Percentiles rank a stretch among this genome's conserved stretches.
Conservation (phyloP, 2,888 invertebrate species). For the Scaptomyza parva region DNA sequence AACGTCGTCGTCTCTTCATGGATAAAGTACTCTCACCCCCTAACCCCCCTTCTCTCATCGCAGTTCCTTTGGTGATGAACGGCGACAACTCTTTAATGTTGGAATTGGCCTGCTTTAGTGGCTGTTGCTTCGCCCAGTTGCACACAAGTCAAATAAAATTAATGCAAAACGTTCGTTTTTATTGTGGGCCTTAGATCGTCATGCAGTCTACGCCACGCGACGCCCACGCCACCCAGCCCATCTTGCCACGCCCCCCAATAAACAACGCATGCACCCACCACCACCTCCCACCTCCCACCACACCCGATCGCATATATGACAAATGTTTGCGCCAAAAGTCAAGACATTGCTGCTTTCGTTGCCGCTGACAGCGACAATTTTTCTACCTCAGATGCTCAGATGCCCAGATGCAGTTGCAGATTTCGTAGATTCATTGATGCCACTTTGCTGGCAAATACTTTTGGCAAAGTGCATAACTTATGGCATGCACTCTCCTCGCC, state of each 20-base stretch:
- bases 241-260: constrained; percentile 46
- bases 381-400: constrained; percentile 48
- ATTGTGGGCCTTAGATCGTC: constrained; percentile 54
- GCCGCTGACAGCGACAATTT: constrained; percentile 71
- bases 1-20: constrained; percentile 14
- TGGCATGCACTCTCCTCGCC: constrained; percentile 19
- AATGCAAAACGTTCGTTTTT: constrained; percentile 36
- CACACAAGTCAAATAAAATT: constrained; percentile 68
- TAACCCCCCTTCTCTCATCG: background rate
- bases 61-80: background rate
- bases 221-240: constrained; percentile 59
- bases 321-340: constrained; percentile 55
- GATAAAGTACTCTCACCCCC: constrained; percentile 11
- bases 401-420: constrained; percentile 29
- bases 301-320: constrained; percentile 24
- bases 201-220: constrained; percentile 80
- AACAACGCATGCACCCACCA: constrained; percentile 2
- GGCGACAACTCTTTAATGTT: constrained; percentile 46
- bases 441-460: constrained; percentile 74
- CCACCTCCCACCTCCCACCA: background rate
- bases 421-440: constrained; percentile 75
- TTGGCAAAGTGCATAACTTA: constrained; percentile 69
- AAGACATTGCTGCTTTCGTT: constrained; percentile 62
- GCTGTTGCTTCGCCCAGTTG: constrained; percentile 72
- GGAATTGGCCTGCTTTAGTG: constrained; percentile 71